These are phyloP conservation scores for Empidonax alnorum DNA, from an alignment of 2,113 vertebrate genomes.

Conservation along the genomic window DNA sequence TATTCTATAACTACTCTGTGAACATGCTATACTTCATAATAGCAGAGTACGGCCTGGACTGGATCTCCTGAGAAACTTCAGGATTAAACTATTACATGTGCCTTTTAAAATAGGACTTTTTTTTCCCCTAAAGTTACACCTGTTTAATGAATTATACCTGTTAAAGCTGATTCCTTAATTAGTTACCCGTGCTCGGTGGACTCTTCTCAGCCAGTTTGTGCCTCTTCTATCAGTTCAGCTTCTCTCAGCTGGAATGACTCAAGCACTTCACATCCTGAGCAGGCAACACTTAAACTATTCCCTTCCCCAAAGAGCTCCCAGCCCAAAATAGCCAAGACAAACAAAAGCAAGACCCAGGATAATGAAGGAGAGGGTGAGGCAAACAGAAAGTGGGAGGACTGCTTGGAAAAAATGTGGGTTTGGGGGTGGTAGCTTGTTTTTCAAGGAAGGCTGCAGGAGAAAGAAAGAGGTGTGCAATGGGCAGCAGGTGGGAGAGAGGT, in stretches of 20 bases:
- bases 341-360: constrained; percentile 52
- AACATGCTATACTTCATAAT: background rate
- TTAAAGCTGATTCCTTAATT: background rate
- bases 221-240: background rate
- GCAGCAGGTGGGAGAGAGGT: background rate
- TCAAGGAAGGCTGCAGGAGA: constrained; percentile 26
- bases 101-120: background rate
- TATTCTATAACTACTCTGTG: background rate
- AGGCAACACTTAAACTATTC: background rate
- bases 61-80: background rate
- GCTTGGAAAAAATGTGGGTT: constrained; percentile 51
- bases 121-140: rapidly evolving
- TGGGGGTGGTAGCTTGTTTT: constrained; percentile 61
- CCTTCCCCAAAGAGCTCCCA: constrained; percentile 26
- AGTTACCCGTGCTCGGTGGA: background rate
- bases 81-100: background rate
- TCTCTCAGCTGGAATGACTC: background rate
- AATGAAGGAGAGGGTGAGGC: constrained; percentile 55
- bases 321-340: constrained; percentile 57
- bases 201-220: background rate
- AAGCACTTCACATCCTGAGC: background rate
- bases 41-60: background rate
- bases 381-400: constrained; percentile 64
- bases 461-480: background rate
- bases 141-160: background rate